Conservation (phyloP, 2,888 invertebrate species). For the Lochmaea crataegi region DNA sequence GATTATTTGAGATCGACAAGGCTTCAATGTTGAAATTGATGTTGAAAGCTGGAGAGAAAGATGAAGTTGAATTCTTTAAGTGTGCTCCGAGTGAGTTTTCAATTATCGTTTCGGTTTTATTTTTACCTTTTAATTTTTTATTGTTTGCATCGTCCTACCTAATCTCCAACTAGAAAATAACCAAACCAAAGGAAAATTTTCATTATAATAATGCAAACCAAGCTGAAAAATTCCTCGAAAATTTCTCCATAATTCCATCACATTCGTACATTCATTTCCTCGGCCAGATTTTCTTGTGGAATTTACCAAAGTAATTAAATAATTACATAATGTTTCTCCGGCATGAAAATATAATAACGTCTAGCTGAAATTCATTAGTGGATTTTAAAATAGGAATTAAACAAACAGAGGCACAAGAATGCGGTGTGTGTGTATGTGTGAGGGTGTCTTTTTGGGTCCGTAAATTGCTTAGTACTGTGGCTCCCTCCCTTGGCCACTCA, state of each 20-base stretch:
- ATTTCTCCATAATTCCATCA: slow-evolving; percentile 43
- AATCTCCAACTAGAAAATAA: slow-evolving; percentile 18
- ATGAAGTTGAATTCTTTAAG: neutral
- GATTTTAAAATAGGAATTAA: slow-evolving; percentile 58
- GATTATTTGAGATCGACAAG: neutral
- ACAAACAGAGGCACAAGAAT: slow-evolving; percentile 52
- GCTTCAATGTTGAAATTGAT: neutral
- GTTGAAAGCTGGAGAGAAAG: neutral
- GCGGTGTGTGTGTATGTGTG: slow-evolving; percentile 39
- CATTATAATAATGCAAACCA: slow-evolving; percentile 41
- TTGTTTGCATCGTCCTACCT: neutral
- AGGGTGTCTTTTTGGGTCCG: slow-evolving; percentile 39
- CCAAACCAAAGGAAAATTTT: slow-evolving; percentile 30
- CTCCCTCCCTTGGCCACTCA: slow-evolving; percentile 50
- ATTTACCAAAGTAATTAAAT: slow-evolving; percentile 50
- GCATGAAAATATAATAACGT: slow-evolving; percentile 50
- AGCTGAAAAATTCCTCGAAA: slow-evolving; percentile 40
- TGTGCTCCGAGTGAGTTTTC: neutral
- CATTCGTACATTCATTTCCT: slow-evolving; percentile 43
- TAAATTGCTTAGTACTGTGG: slow-evolving; percentile 51
- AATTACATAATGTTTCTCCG: slow-evolving; percentile 48
- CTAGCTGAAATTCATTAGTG: slow-evolving; percentile 56
- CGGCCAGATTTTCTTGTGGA: slow-evolving; percentile 49
- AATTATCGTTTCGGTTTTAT: neutral
- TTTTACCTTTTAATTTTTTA: neutral